phyloP scores from a whole-genome alignment of 2,797 vertebrate species.

The Amphiprion clarkii region DNA sequence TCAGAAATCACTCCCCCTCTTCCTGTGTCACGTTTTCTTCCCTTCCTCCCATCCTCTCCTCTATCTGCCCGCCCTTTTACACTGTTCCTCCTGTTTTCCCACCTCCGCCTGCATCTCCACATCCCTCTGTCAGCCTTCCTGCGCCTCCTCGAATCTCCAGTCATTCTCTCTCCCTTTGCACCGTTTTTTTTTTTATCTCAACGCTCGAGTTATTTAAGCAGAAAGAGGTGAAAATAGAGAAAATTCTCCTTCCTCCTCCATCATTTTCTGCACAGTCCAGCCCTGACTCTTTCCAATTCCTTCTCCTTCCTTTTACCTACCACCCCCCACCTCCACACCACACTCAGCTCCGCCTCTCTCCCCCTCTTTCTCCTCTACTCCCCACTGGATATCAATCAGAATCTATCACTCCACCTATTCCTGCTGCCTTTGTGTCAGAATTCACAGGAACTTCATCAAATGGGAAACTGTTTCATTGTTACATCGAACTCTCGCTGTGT shows the following conservation, averaged over 20 bases:
- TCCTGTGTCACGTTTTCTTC: background rate
- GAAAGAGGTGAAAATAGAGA: background rate
- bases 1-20: background rate
- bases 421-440: slow-evolving; percentile 84
- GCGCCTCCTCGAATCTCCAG: background rate
- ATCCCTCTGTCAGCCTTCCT: background rate
- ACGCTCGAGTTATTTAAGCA: background rate
- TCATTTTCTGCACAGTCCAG: background rate
- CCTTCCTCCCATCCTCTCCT: background rate
- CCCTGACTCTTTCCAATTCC: background rate
- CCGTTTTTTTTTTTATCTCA: background rate
- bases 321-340: background rate
- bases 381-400: slow-evolving; percentile 87
- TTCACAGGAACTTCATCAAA: slow-evolving; percentile 84
- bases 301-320: slow-evolving; percentile 17
- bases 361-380: slow-evolving; percentile 48
- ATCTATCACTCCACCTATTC: slow-evolving; percentile 84
- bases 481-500: slow-evolving; percentile 73
- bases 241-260: background rate
- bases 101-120: slow-evolving; percentile 20
- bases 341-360: background rate
- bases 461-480: slow-evolving; percentile 83
- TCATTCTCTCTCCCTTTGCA: slow-evolving; percentile 7
- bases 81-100: slow-evolving; percentile 28
- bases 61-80: background rate